Percentiles rank a stretch among this genome's conserved stretches.
These are phyloP conservation scores for Epizoanthus illoricatus DNA, from an alignment of 92 coral and sea anemone genomes.

Conservation along the genomic window DNA sequence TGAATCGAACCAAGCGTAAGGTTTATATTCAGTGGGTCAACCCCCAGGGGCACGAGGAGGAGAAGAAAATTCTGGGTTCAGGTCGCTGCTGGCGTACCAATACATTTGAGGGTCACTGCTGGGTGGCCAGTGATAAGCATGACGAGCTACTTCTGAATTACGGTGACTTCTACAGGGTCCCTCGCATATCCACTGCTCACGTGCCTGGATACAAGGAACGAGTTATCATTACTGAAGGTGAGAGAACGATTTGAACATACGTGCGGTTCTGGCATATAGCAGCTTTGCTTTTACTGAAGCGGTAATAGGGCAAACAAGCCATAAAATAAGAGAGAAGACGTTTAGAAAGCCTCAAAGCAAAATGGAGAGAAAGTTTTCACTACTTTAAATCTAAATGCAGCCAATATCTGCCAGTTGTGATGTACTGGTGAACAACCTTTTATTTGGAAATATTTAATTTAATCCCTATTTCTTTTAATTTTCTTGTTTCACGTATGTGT, in stretches of 20 bases:
- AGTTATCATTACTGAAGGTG: conserved; percentile 90
- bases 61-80: conserved; percentile 63
- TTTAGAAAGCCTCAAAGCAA: too few relatives aligned
- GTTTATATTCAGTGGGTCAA: conserved; percentile 84
- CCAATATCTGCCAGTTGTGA: too few relatives aligned
- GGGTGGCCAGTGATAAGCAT: conserved; percentile 80
- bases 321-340: too few relatives aligned
- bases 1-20: conserved; percentile 69
- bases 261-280: not conserved
- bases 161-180: conserved; percentile 75
- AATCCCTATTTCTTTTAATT: too few relatives aligned
- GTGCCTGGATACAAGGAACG: conserved; percentile 69
- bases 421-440: too few relatives aligned
- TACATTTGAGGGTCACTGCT: conserved; percentile 83
- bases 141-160: conserved; percentile 78
- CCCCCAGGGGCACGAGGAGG: conserved; percentile 77
- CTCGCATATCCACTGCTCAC: conserved; percentile 44
- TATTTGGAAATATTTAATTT: too few relatives aligned
- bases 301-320: too few relatives aligned
- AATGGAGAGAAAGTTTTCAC: too few relatives aligned
- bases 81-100: conserved; percentile 87
- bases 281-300: not conserved
- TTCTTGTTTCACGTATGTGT: not conserved
- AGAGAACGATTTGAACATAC: not conserved
- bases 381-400: too few relatives aligned